phyloP scores from a whole-genome alignment of 1,140 invertebrate genomes.

The Heliothis subflexa region DNA sequence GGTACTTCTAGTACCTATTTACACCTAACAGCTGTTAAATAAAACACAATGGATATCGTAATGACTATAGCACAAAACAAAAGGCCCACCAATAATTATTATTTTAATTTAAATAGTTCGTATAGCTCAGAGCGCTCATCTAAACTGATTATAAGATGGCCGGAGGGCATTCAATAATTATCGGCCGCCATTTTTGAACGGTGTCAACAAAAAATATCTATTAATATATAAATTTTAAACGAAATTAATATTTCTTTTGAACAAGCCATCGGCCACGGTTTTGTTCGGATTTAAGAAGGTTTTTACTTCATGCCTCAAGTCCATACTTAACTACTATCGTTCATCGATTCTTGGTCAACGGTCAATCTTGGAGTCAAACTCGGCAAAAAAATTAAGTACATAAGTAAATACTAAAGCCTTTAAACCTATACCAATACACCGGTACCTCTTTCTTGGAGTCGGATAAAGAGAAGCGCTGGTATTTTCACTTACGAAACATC shows the following conservation, averaged over 20 bases:
- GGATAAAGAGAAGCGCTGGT: too few relatives aligned
- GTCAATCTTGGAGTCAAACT: too few relatives aligned
- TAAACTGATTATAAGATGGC: slow-evolving; percentile 26
- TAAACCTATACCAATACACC: too few relatives aligned
- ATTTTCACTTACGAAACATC: not conserved
- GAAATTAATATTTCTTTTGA: slow-evolving; percentile 1
- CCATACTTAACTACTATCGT: too few relatives aligned
- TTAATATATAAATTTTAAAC: slow-evolving; percentile 26
- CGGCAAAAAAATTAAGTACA: too few relatives aligned
- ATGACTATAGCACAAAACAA: slow-evolving; percentile 22
- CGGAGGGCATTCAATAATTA: slow-evolving; percentile 28
- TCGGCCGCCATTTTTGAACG: slow-evolving; percentile 2
- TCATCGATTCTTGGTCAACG: too few relatives aligned
- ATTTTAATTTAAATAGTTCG: slow-evolving; percentile 35
- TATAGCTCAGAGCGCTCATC: not conserved
- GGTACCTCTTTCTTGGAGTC: too few relatives aligned
- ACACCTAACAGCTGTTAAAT: not conserved
- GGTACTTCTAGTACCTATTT: not conserved
- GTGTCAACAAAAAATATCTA: slow-evolving; percentile 37
- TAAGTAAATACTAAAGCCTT: too few relatives aligned
- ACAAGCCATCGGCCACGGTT: too few relatives aligned
- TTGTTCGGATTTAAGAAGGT: too few relatives aligned
- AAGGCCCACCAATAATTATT: slow-evolving; percentile 14
- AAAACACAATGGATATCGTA: not conserved
- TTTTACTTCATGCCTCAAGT: too few relatives aligned